Evolutionary conservation across 2,888 invertebrate species (phyloP).

Genomic region (Caenorhabditis japonica): DNA sequence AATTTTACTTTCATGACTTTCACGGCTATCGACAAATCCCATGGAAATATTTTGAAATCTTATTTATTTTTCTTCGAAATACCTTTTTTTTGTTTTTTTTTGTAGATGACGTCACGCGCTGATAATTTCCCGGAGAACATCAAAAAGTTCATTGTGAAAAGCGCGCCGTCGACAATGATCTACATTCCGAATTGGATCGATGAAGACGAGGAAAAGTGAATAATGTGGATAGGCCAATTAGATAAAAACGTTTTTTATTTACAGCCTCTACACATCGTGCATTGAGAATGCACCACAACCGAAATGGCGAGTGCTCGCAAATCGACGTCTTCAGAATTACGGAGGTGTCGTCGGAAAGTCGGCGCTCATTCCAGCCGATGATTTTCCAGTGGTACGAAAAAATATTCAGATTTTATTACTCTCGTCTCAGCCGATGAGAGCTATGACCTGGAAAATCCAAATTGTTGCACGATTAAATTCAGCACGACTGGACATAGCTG

Average conservation of each 20-base stretch:
- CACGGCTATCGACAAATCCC: no score
- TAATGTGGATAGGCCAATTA: slow-evolving; percentile 41
- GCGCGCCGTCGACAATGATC: slow-evolving; percentile 68
- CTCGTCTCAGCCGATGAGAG: no score
- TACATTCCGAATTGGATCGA: slow-evolving; percentile 75
- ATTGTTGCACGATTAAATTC: no score
- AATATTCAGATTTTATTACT: no score
- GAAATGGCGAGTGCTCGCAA: slow-evolving; percentile 87
- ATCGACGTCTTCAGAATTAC: slow-evolving; percentile 95
- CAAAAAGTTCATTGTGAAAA: slow-evolving; percentile 35
- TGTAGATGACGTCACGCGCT: slow-evolving; percentile 13
- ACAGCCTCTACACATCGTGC: slow-evolving; percentile 76
- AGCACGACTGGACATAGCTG: no score
- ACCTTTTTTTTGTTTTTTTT: background rate
- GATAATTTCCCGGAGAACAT: slow-evolving; percentile 36
- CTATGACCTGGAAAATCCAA: no score
- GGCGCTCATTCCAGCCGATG: slow-evolving; percentile 89
- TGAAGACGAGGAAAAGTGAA: slow-evolving; percentile 78
- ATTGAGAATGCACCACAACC: slow-evolving; percentile 84
- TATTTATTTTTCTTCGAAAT: background rate
- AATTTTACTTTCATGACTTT: no score
- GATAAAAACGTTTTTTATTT: slow-evolving; percentile 78
- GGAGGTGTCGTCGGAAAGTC: slow-evolving; percentile 93
- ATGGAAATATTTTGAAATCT: background rate
- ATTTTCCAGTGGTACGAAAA: slow-evolving; percentile 84